Conservation (phyloP, 1,140 invertebrate species). For the Cyrtorhinus lividipennis region DNA sequence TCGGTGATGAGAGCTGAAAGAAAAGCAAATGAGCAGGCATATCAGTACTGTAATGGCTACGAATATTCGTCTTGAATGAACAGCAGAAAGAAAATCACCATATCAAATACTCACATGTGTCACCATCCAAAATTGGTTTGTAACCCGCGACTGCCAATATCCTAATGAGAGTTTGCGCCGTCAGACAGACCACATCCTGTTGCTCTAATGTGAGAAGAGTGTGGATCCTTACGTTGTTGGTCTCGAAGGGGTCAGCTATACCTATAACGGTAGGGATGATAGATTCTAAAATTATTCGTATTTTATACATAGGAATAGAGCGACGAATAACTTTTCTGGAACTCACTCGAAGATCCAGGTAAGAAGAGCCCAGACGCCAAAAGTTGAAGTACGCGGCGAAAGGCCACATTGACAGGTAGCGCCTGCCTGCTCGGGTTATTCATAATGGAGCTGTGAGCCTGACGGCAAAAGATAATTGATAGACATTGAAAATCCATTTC, state of each 20-base stretch:
- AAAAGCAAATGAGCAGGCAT: neutral
- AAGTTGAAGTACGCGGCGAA: conserved; percentile 72
- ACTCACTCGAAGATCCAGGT: conserved; percentile 75
- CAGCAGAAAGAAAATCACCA: neutral
- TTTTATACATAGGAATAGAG: conserved; percentile 4
- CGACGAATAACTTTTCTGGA: neutral
- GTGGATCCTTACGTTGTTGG: conserved; percentile 74
- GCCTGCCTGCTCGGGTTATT: conserved; percentile 89
- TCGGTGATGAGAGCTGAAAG: conserved; percentile 41
- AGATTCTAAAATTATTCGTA: conserved; percentile 13
- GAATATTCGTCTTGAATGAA: neutral
- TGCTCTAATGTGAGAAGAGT: conserved; percentile 85
- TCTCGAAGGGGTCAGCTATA: conserved; percentile 87
- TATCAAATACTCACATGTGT: conserved; percentile 34
- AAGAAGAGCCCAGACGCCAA: conserved; percentile 87
- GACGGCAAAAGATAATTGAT: conserved; percentile 25
- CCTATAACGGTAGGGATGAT: conserved; percentile 31
- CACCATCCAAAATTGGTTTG: conserved; percentile 67
- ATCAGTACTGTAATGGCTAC: neutral
- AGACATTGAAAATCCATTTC: neutral
- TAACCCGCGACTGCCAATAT: conserved; percentile 84
- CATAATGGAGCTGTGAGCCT: conserved; percentile 92
- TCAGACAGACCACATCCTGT: conserved; percentile 84
- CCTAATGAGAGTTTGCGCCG: conserved; percentile 74
- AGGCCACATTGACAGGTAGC: conserved; percentile 79